Conservation (phyloP, 2,888 invertebrate genomes). For the Rhamphomyia laevipes region DNA sequence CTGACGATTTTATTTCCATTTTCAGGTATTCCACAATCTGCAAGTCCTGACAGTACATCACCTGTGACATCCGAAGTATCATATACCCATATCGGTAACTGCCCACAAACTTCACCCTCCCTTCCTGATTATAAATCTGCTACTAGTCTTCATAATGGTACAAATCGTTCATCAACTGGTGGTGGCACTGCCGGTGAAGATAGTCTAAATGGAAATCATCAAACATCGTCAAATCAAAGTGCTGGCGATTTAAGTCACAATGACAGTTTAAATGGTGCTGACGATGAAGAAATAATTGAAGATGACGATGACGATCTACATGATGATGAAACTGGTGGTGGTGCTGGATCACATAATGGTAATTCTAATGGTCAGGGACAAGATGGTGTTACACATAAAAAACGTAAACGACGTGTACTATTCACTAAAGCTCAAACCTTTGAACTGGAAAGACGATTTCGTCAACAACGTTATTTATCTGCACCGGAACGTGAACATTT, state of each 20-base stretch:
- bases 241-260: slow-evolving; percentile 8
- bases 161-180: slow-evolving; percentile 8
- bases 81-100: slow-evolving; percentile 38
- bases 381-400: slow-evolving; percentile 55
- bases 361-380: slow-evolving; percentile 22
- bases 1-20: no score
- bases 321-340: slow-evolving; percentile 29
- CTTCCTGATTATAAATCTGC: slow-evolving; percentile 30
- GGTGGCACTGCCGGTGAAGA: slow-evolving; percentile 24
- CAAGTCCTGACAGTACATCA: slow-evolving; percentile 77
- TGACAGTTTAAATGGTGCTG: slow-evolving; percentile 32
- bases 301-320: slow-evolving; percentile 48
- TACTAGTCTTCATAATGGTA: slow-evolving; percentile 6
- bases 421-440: slow-evolving; percentile 97
- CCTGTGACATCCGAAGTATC: slow-evolving; percentile 68
- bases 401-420: slow-evolving; percentile 88
- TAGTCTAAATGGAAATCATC: slow-evolving; percentile 26
- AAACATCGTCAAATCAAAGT: slow-evolving; percentile 9
- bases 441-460: slow-evolving; percentile 86
- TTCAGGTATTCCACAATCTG: slow-evolving; percentile 51
- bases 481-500: slow-evolving; percentile 96
- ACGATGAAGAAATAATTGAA: slow-evolving; percentile 40
- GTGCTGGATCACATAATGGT: slow-evolving; percentile 20
- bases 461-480: slow-evolving; percentile 91
- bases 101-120: slow-evolving; percentile 32